Conservation (phyloP, 1,140 invertebrate genomes). For the Palaemon carinicauda region DNA sequence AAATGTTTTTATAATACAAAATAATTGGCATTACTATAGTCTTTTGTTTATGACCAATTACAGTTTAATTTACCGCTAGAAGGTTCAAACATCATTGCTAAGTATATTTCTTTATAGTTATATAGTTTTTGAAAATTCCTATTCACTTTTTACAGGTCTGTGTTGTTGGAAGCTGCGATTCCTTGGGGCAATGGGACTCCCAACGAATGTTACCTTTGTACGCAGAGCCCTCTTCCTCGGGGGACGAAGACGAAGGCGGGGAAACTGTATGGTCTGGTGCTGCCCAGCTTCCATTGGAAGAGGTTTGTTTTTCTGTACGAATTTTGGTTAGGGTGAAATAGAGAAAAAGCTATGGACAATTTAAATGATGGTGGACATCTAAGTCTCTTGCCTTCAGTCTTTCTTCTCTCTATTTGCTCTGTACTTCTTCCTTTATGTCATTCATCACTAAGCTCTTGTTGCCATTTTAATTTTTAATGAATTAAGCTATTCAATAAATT, state of each 20-base stretch:
- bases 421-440: too few relatives aligned
- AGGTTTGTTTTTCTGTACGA: constrained; percentile 35
- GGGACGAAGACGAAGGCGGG: constrained; percentile 47
- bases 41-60: too few relatives aligned
- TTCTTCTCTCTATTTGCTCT: too few relatives aligned
- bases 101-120: not conserved
- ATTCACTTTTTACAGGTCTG: constrained; percentile 60
- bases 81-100: too few relatives aligned
- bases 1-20: too few relatives aligned
- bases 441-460: too few relatives aligned
- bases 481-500: too few relatives aligned
- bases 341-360: not conserved
- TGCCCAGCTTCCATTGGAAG: constrained; percentile 70
- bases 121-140: not conserved
- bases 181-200: constrained; percentile 68
- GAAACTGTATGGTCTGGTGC: constrained; percentile 63
- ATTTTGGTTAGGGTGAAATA: not conserved
- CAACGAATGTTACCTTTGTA: constrained; percentile 58
- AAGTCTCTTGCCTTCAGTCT: too few relatives aligned
- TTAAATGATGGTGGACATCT: too few relatives aligned
- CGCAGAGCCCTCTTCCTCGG: constrained; percentile 61
- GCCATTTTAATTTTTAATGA: too few relatives aligned
- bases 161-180: constrained; percentile 67
- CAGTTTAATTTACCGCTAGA: too few relatives aligned
- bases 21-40: too few relatives aligned